Evolutionary conservation across 2,113 vertebrate genomes (phyloP).

Genomic region (Gymnorhina tibicen): DNA sequence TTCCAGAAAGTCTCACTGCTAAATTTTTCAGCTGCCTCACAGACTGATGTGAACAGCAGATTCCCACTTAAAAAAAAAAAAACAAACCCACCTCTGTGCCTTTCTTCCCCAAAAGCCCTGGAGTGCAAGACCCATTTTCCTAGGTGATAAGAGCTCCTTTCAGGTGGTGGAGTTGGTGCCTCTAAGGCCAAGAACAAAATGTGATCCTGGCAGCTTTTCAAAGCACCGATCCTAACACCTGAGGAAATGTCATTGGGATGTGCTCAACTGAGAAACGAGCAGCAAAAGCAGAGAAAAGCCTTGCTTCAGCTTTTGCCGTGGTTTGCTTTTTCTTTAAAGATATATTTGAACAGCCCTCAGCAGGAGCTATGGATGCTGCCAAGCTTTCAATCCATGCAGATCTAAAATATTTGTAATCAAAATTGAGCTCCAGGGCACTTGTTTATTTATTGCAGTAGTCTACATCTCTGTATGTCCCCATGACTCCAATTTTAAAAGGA

Average conservation of each 20-base stretch:
- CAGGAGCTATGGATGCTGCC: not conserved
- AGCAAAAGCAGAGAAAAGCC: not conserved
- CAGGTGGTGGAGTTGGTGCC: not conserved
- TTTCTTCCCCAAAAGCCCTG: not conserved
- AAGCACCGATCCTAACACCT: not conserved
- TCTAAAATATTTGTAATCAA: not conserved
- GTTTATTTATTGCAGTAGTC: not conserved
- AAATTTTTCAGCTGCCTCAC: not conserved
- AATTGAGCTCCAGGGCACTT: not conserved
- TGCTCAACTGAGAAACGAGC: not conserved
- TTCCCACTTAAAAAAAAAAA: not conserved
- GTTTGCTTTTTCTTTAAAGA: not conserved
- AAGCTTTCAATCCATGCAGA: not conserved
- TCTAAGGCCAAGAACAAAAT: not conserved
- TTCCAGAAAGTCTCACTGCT: not conserved
- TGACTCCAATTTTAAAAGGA: not conserved
- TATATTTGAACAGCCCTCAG: not conserved
- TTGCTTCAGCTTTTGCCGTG: not conserved
- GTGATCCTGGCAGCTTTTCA: not conserved
- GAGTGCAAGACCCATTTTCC: not conserved
- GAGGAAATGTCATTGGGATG: not conserved
- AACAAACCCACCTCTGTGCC: fast-evolving
- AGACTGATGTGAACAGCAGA: not conserved
- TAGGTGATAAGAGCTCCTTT: not conserved
- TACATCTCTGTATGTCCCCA: not conserved